Evolutionary conservation across 2,113 vertebrate species (phyloP).

Genomic region (Casuarius casuarius): DNA sequence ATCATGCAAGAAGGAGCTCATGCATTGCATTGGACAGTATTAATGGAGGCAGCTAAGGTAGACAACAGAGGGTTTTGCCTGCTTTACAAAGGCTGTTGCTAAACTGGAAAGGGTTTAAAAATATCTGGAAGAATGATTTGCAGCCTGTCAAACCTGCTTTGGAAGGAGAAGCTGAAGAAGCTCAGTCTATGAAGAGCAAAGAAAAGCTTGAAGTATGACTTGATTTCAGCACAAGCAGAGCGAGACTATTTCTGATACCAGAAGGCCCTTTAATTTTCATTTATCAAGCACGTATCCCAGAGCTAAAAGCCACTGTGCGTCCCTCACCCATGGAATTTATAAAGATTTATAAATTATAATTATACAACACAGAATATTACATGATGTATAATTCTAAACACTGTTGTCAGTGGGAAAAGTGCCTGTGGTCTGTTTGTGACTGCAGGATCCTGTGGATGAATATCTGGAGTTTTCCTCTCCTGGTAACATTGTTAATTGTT

Average conservation of each 20-base stretch:
- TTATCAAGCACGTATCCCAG: not conserved
- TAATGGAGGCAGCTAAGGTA: not conserved
- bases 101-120: not conserved
- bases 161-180: not conserved
- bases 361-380: not conserved
- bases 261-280: not conserved
- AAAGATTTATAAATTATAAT: not conserved
- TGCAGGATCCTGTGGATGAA: not conserved
- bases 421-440: not conserved
- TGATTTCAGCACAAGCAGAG: not conserved
- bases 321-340: not conserved
- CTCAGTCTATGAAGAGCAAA: not conserved
- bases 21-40: not conserved
- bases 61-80: not conserved
- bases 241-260: not conserved
- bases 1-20: not conserved
- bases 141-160: not conserved
- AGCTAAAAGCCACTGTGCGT: not conserved
- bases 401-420: not conserved
- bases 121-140: not conserved
- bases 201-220: not conserved
- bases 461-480: conserved; percentile 24
- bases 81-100: not conserved
- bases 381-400: not conserved
- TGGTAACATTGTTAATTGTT: conserved; percentile 46